Conservation (phyloP, 2,888 invertebrate species). For the Pecten maximus region DNA sequence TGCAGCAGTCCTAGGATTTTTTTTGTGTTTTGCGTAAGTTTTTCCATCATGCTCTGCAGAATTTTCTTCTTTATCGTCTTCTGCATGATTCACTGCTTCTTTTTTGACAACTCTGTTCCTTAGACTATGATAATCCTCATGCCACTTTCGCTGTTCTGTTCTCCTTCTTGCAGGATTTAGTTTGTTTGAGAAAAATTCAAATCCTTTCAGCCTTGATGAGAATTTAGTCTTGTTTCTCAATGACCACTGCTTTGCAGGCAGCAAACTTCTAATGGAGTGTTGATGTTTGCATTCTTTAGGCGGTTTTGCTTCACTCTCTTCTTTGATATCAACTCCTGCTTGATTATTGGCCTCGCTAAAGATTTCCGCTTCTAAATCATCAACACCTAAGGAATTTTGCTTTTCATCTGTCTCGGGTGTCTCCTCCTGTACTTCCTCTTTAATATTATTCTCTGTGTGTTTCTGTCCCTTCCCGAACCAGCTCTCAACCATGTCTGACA, state of each 20-base stretch:
- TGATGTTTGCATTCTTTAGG: not conserved
- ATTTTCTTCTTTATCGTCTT: not conserved
- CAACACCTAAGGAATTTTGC: not conserved
- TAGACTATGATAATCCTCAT: not conserved
- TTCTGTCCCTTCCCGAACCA: not conserved
- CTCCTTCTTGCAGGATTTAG: not conserved
- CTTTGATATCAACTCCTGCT: not conserved
- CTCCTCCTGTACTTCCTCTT: not conserved
- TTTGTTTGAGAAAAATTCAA: conserved; percentile 34
- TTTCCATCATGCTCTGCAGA: not conserved
- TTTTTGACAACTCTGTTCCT: conserved; percentile 35
- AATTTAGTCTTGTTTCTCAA: conserved; percentile 35
- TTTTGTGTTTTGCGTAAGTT: conserved; percentile 33
- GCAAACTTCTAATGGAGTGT: not conserved
- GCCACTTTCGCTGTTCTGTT: not conserved
- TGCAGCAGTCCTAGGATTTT: not conserved
- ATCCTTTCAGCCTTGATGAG: conserved; percentile 27
- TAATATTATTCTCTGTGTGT: not conserved
- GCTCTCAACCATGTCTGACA: not conserved
- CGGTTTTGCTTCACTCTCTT: not conserved
- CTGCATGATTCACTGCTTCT: not conserved
- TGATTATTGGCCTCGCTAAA: not conserved
- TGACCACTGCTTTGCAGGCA: conserved; percentile 27
- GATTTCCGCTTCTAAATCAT: conserved; percentile 15
- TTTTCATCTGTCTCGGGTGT: too few relatives aligned